A percentile compares a stretch with the other conserved stretches of the same genome.
Conservation (phyloP, 1,140 invertebrate genomes). For the Eupristina koningsbergeri region DNA sequence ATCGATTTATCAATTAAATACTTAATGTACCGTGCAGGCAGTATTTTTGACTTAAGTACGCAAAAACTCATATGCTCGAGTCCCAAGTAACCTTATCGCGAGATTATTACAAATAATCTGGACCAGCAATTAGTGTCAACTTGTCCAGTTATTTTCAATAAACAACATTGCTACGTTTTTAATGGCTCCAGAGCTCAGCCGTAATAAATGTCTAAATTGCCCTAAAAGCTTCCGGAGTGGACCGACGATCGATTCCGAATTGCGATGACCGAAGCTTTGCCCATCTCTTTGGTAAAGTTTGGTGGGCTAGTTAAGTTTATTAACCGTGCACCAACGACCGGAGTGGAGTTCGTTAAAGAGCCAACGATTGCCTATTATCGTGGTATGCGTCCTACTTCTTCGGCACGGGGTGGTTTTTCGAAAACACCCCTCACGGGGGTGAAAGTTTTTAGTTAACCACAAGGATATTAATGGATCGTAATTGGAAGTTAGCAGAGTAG, state of each 20-base stretch:
- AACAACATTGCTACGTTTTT: background rate
- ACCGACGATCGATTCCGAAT: slow-evolving; percentile 18
- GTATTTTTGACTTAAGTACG: background rate
- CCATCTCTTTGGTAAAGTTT: slow-evolving; percentile 30
- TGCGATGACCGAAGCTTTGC: slow-evolving; percentile 13
- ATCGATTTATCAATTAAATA: too few species aligned
- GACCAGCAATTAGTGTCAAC: background rate
- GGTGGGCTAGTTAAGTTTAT: slow-evolving; percentile 42
- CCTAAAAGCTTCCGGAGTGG: background rate
- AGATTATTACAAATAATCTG: background rate
- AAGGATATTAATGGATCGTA: slow-evolving; percentile 40
- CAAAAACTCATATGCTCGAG: background rate
- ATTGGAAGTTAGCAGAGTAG: slow-evolving; percentile 24
- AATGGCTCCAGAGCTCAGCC: too few species aligned
- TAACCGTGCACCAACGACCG: slow-evolving; percentile 20
- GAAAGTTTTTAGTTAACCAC: slow-evolving; percentile 38
- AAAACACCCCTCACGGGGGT: background rate
- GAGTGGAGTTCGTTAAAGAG: slow-evolving; percentile 41
- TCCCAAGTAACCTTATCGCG: background rate
- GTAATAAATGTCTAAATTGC: slow-evolving; percentile 32
- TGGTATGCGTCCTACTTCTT: background rate
- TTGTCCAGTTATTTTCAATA: background rate
- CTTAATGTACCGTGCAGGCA: too few species aligned
- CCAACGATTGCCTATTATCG: slow-evolving; percentile 42
- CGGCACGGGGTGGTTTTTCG: background rate